Evolutionary conservation across 2,797 vertebrate species (phyloP).

Genomic region (Rhabdomys pumilio): DNA sequence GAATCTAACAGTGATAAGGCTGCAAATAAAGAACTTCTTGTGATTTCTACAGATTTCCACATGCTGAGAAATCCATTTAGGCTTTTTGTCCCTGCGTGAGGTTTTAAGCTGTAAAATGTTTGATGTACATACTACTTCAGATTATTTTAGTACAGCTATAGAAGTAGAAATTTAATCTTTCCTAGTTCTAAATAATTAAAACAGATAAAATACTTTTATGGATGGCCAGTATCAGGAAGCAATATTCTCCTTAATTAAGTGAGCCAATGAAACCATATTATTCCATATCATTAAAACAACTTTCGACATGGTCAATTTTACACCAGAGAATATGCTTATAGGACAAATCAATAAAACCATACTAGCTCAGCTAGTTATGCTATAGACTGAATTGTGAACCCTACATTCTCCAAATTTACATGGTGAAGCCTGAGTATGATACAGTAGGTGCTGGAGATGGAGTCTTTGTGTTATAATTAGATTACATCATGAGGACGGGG

Average conservation of each 20-base stretch:
- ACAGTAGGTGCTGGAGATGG: neutral
- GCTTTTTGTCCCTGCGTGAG: neutral
- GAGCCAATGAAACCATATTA: neutral
- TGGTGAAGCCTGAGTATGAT: neutral
- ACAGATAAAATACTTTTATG: neutral
- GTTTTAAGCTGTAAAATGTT: neutral
- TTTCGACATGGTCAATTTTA: neutral
- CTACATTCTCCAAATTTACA: neutral
- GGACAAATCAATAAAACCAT: slow-evolving; percentile 10
- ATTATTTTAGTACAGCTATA: slow-evolving; percentile 41
- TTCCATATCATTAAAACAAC: neutral
- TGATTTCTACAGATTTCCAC: slow-evolving; percentile 29
- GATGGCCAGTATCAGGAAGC: neutral
- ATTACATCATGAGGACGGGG: neutral
- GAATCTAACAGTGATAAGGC: slow-evolving; percentile 57
- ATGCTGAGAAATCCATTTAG: slow-evolving; percentile 48
- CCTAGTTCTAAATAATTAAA: slow-evolving; percentile 12
- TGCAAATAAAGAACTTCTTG: neutral
- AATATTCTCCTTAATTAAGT: slow-evolving; percentile 41
- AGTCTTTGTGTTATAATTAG: neutral
- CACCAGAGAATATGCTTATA: neutral
- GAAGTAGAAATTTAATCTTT: slow-evolving; percentile 40
- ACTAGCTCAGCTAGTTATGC: neutral
- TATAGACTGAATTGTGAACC: neutral
- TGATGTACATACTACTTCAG: neutral